Conservation (phyloP, 2,797 vertebrate genomes). For the Acipenser oxyrinchus region DNA sequence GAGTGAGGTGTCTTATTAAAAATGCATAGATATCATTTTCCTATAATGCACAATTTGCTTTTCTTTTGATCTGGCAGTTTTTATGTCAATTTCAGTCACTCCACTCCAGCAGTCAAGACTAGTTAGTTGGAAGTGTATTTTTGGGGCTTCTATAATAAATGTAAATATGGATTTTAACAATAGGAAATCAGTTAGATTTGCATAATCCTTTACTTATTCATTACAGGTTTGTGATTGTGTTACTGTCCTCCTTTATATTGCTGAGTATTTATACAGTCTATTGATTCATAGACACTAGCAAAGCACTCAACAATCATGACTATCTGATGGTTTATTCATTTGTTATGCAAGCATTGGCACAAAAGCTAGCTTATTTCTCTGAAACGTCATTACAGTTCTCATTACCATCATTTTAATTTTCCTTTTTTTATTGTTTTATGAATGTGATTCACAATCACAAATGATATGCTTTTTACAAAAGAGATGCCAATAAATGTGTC, state of each 20-base stretch:
- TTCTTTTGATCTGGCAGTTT: neutral
- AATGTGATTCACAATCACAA: slow-evolving; percentile 15
- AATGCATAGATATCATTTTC: no score
- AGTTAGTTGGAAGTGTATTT: slow-evolving; percentile 25
- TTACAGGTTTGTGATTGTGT: slow-evolving; percentile 20
- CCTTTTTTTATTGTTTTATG: slow-evolving; percentile 18
- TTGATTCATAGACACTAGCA: slow-evolving; percentile 18
- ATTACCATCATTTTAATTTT: slow-evolving; percentile 23
- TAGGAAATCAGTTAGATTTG: slow-evolving; percentile 29
- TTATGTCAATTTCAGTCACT: slow-evolving; percentile 17
- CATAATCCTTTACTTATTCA: slow-evolving; percentile 27
- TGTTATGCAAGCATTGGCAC: slow-evolving; percentile 18
- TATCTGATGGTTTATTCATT: slow-evolving; percentile 25
- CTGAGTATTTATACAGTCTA: slow-evolving; percentile 15
- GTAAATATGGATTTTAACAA: slow-evolving; percentile 24
- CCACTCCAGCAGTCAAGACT: slow-evolving; percentile 13
- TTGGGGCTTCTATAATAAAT: slow-evolving; percentile 20
- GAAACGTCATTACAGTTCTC: slow-evolving; percentile 19
- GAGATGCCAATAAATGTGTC: slow-evolving; percentile 14
- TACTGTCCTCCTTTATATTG: slow-evolving; percentile 9
- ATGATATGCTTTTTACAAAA: slow-evolving; percentile 15
- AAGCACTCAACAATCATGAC: slow-evolving; percentile 5
- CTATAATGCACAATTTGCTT: no score
- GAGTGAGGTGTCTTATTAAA: no score
- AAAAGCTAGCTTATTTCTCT: slow-evolving; percentile 16